Conservation (phyloP, 2,888 invertebrate species). For the Aphodius granarius region DNA sequence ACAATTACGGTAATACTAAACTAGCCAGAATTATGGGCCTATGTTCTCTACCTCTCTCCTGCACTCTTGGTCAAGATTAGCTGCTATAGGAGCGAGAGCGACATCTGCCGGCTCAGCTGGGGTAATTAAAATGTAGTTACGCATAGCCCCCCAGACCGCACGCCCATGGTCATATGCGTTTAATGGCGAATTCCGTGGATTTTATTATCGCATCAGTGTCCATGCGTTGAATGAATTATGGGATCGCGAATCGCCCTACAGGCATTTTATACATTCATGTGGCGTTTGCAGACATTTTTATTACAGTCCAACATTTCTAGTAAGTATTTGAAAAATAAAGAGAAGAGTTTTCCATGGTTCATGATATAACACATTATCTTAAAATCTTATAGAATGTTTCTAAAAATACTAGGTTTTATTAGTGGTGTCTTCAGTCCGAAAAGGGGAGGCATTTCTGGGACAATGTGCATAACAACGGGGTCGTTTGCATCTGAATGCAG, state of each 20-base stretch:
- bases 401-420: not conserved
- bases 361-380: too few species aligned
- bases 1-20: slow-evolving; percentile 34
- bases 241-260: not conserved
- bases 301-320: too few species aligned
- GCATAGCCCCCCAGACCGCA: slow-evolving; percentile 39
- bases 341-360: too few species aligned
- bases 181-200: slow-evolving; percentile 49
- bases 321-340: too few species aligned
- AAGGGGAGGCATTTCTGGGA: not conserved
- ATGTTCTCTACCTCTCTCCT: not conserved
- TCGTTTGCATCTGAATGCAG: not conserved
- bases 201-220: slow-evolving; percentile 45
- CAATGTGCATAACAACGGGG: not conserved
- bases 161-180: slow-evolving; percentile 48
- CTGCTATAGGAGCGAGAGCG: slow-evolving; percentile 1
- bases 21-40: slow-evolving; percentile 14
- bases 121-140: slow-evolving; percentile 45
- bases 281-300: not conserved
- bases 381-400: too few species aligned
- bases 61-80: not conserved
- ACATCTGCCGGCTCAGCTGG: slow-evolving; percentile 11
- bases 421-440: not conserved
- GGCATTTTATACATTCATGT: not conserved
- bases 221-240: not conserved